Base-by-base conservation (phyloP, 2,113 vertebrate species). In the Eolophus roseicapilla region DNA sequence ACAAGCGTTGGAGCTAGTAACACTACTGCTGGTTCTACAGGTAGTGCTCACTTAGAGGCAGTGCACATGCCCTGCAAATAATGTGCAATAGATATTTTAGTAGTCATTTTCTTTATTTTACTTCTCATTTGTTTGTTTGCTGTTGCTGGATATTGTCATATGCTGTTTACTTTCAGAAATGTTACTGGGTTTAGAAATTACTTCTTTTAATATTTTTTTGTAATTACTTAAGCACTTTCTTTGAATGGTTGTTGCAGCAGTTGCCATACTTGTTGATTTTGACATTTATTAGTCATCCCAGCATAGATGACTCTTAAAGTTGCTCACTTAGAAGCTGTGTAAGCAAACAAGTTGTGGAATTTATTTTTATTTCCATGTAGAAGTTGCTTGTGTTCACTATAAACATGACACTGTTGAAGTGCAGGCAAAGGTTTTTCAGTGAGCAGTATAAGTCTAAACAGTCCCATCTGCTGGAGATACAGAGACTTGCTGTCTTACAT, bases 401-500 rank as follows among this genome's bases (percentile, higher is more conserved):
- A 55, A 67, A 70, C 0, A 0, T 24, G 73, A 24, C 65, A 68
- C 4, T 16, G 25, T 60, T 80, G 7, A 37, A 62, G 69, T 33
- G n/a, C 11, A 65, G 41, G 20, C 25, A 10, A 15, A 81, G 12
- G 16, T 37, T 94, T 82, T 86, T 73, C 67, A 50, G 1, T 71
- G 47, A 70, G 21, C 70, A 71, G 37, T 81, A 50, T 78, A 62
- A 86, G 90, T 78, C 76, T 91, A 83, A 97, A 94, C 64, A 96
- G 96, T 94, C 82, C 96, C 96, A 97, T 84, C 96, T 97, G 84
- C 94, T 97, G 97, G 96, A 94, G 57, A 65, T 27, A 39, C 2
- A 59, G 67, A 90, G 88, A 89, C 33, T 85, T 92, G 52, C 92
- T 93, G 6, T 44, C 71, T 50, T 85, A 53, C 13, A 16, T 3